Conservation (phyloP, 1,140 invertebrate genomes). For the Drosophila nebulosa region DNA sequence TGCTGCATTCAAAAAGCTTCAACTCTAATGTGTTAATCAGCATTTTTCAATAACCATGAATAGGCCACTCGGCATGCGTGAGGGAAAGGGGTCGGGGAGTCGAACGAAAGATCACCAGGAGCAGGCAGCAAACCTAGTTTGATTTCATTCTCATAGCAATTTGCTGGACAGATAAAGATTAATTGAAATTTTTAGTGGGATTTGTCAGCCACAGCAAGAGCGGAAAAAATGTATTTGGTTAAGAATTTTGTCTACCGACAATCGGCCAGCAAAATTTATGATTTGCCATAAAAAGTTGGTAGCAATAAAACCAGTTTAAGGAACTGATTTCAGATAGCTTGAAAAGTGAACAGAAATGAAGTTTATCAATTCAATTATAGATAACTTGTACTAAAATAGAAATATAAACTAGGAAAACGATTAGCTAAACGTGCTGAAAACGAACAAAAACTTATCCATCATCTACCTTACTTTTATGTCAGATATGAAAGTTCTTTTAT, state of each 20-base stretch:
- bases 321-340: background rate
- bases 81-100: background rate
- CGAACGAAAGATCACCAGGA: background rate
- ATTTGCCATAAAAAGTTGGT: conserved; percentile 15
- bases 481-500: background rate
- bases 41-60: conserved; percentile 71
- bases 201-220: conserved; percentile 35
- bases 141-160: conserved; percentile 4
- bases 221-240: conserved; percentile 17
- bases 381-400: conserved; percentile 33
- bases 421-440: conserved; percentile 12
- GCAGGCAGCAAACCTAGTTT: conserved; percentile 6
- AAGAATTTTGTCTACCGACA: conserved; percentile 27
- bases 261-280: conserved; percentile 13
- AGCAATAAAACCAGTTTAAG: background rate
- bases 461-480: conserved; percentile 9
- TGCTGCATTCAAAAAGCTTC: conserved; percentile 50
- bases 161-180: conserved; percentile 43
- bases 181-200: conserved; percentile 47
- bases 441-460: conserved; percentile 46
- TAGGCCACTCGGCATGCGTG: background rate
- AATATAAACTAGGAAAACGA: conserved; percentile 21
- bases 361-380: background rate
- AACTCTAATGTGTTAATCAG: conserved; percentile 75
- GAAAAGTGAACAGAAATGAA: background rate